These are phyloP conservation scores for Idaea dimidiata DNA, from an alignment of 2,888 invertebrate genomes.

Conservation along the genomic window DNA sequence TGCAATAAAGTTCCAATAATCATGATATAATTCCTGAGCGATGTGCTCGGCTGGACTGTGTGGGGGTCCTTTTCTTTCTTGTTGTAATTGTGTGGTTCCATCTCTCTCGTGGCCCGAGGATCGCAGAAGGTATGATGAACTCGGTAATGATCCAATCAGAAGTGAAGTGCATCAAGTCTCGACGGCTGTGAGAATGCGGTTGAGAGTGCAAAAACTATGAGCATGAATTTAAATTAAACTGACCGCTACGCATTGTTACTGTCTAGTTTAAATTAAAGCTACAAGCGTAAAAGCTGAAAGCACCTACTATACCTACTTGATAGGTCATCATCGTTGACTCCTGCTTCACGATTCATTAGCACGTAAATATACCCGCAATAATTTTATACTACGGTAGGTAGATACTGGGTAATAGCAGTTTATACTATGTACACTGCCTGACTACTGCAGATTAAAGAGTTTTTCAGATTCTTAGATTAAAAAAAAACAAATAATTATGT, in stretches of 20 bases:
- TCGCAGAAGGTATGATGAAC: constrained; percentile 80
- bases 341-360: constrained; percentile 14
- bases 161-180: constrained; percentile 78
- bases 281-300: constrained; percentile 29
- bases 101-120: constrained; percentile 70
- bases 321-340: constrained; percentile 14
- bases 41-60: constrained; percentile 57
- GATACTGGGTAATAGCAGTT: no score
- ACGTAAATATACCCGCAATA: background rate
- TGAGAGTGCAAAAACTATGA: constrained; percentile 78
- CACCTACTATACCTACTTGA: constrained; percentile 21
- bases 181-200: constrained; percentile 80
- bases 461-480: no score
- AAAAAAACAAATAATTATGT: no score
- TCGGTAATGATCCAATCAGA: constrained; percentile 82
- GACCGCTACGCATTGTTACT: constrained; percentile 69
- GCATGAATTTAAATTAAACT: constrained; percentile 76
- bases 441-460: no score
- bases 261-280: constrained; percentile 28
- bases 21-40: constrained; percentile 79
- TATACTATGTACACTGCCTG: no score
- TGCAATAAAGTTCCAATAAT: constrained; percentile 81
- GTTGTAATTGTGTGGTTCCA: constrained; percentile 31
- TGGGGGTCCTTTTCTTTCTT: constrained; percentile 43
- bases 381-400: no score